Base-by-base conservation (phyloP, 1,140 invertebrate genomes). In the Lepidurus apus region DNA sequence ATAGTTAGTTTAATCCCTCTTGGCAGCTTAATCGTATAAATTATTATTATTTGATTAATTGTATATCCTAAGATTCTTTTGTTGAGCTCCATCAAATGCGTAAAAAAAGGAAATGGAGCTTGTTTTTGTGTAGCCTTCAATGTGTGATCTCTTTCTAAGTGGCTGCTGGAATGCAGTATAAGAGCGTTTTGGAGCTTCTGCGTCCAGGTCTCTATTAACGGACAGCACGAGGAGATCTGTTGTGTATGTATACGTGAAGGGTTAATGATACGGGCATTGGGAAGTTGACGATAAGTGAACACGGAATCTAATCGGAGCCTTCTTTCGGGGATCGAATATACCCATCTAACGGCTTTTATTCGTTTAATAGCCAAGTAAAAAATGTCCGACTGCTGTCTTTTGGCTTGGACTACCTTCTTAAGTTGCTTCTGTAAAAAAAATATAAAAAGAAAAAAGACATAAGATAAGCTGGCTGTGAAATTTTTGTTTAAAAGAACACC, bases 251-350 rank as follows among this genome's bases (percentile, higher is more conserved):
- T 34, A 34, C 34, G 34, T 65, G 53, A 65, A 65, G 21, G 53
- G 53, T n/a, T 65, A 65, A 65, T 65, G 53, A 65, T 11, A 65
- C 7, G 53, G 34, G 7, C 53, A n/a, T 65, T 65, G 21, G 53
- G 21, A 21, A 65, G 53, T 65, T n/a, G 53, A 65, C 53, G 53
- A 65, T 65, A 21, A 65, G 6, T 65, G 53, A 65, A 65, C 53
- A 65, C 53, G 53, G 34, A 21, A 21, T 65, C 21, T n/a, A n/a
- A 65, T 65, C 53, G 7, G 17, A 7, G 21, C 13, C 8, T 4
- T 65, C 10, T 65, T 65, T 65, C 21, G 53, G 17, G 53, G 5
- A 65, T 65, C n/a, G 6, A 11, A 7, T 13, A 65, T n/a, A 65
- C 53, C 53, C 13, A 3, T 21, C 53, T 65, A 65, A 65, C 53